phyloP scores from a whole-genome alignment of 2,888 invertebrate genomes.

The Tuta absoluta region DNA sequence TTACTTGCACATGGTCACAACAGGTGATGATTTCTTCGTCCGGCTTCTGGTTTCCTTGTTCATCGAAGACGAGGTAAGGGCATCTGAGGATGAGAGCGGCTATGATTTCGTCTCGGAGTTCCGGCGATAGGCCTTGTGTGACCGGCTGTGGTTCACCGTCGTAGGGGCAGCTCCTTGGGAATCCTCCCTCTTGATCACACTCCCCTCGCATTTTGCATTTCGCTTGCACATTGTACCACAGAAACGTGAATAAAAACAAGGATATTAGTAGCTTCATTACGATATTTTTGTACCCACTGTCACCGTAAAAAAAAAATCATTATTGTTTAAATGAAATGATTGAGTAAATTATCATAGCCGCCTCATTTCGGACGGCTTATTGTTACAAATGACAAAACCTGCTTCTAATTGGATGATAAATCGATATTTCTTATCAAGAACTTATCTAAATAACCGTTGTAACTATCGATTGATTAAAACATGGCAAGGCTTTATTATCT shows the following conservation, averaged over 20 bases:
- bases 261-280: conserved; percentile 47
- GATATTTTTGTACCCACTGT: conserved; percentile 15
- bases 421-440: conserved; percentile 61
- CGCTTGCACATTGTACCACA: conserved; percentile 50
- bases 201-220: conserved; percentile 61
- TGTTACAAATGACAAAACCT: too few relatives aligned
- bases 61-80: conserved; percentile 78
- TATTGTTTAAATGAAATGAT: not conserved
- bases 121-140: conserved; percentile 50
- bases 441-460: conserved; percentile 29
- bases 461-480: conserved; percentile 31
- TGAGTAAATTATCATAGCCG: not conserved
- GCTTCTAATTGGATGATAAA: conserved; percentile 35
- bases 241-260: conserved; percentile 43
- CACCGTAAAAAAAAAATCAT: conserved; percentile 4
- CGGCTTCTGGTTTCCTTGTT: conserved; percentile 54
- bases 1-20: conserved; percentile 81
- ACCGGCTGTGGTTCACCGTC: conserved; percentile 48
- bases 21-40: conserved; percentile 78
- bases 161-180: conserved; percentile 53
- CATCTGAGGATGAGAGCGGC: conserved; percentile 80
- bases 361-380: not conserved
- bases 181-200: conserved; percentile 51
- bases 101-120: conserved; percentile 56
- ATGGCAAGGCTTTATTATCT: too few relatives aligned